phyloP scores from a whole-genome alignment of 2,888 invertebrate species.

The Drosophila merina region DNA sequence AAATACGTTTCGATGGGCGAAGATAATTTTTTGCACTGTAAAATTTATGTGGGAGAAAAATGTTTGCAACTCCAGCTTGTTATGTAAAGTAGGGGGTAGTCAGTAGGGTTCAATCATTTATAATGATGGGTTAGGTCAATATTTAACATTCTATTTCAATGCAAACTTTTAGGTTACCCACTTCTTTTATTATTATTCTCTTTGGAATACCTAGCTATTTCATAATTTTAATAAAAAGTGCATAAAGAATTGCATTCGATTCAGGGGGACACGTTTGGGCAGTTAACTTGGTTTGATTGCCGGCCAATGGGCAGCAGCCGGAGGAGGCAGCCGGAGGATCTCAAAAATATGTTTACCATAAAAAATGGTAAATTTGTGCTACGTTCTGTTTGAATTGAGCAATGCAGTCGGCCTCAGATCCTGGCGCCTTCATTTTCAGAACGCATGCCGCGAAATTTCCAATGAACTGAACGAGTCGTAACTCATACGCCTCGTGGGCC shows the following conservation, averaged over 20 bases:
- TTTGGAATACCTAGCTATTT: conserved; percentile 4
- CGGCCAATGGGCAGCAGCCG: conserved; percentile 56
- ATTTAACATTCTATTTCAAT: no score
- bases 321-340: not conserved
- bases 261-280: conserved; percentile 61
- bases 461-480: conserved; percentile 65
- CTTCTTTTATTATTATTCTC: no score
- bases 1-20: conserved; percentile 43
- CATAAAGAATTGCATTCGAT: conserved; percentile 31
- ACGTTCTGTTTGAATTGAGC: conserved; percentile 54
- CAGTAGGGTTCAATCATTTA: no score
- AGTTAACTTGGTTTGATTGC: conserved; percentile 65
- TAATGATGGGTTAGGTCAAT: no score
- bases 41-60: conserved; percentile 55
- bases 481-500: conserved; percentile 74
- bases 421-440: conserved; percentile 41
- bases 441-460: conserved; percentile 54
- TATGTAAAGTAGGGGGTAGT: conserved; percentile 21
- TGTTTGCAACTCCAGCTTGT: not conserved
- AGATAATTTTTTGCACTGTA: conserved; percentile 14
- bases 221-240: conserved; percentile 42
- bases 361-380: conserved; percentile 78
- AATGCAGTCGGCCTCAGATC: conserved; percentile 14
- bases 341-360: conserved; percentile 68
- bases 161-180: no score